Evolutionary conservation across 2,113 vertebrate genomes (phyloP).

Genomic region (Sitta europaea): DNA sequence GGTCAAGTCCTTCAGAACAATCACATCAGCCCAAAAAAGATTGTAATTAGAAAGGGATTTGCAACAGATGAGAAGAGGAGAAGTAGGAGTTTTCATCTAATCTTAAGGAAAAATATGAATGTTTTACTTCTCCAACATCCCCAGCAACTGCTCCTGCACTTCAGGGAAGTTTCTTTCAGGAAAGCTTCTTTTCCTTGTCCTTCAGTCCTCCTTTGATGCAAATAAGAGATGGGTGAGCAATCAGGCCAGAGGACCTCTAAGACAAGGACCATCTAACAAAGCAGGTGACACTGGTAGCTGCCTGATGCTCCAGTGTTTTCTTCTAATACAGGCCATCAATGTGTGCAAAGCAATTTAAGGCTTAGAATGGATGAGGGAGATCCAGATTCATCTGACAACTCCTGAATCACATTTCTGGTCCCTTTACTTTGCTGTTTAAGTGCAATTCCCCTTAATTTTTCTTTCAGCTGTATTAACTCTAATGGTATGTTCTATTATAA

Average conservation of each 20-base stretch:
- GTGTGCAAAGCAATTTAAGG: neutral
- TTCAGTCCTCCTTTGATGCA: neutral
- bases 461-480: neutral
- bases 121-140: neutral
- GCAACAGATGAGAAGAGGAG: neutral
- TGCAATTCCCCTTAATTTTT: neutral
- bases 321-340: neutral
- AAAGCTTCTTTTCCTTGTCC: neutral
- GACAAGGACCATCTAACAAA: neutral
- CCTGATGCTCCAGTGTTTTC: neutral
- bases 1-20: neutral
- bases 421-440: neutral
- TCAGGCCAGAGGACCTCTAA: neutral
- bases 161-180: neutral
- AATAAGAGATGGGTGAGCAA: neutral
- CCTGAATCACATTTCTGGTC: neutral
- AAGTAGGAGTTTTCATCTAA: neutral
- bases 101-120: neutral
- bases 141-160: neutral
- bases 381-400: neutral
- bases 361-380: neutral
- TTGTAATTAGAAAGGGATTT: neutral
- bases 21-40: neutral
- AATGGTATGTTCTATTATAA: neutral
- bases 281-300: neutral